These are phyloP conservation scores for Allobates femoralis DNA, from an alignment of 2,797 vertebrate species.

Conservation along the genomic window DNA sequence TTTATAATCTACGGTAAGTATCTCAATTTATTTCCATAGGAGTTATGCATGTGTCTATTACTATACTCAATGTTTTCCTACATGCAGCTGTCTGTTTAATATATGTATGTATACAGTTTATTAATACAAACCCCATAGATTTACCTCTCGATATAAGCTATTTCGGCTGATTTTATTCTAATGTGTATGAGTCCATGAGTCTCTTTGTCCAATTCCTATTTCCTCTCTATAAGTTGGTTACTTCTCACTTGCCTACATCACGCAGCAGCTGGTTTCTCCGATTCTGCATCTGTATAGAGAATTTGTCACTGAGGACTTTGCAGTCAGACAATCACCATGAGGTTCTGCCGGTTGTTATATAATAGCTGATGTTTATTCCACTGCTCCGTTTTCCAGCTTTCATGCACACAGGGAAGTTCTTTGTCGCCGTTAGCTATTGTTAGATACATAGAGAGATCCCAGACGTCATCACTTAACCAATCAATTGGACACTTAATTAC, in stretches of 20 bases:
- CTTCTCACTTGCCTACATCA: neutral
- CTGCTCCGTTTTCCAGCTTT: neutral
- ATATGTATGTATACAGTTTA: no score
- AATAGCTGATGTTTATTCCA: neutral
- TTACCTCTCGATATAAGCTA: no score
- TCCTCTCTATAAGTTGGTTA: neutral
- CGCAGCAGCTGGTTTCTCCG: neutral
- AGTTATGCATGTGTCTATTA: no score
- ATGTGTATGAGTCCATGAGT: no score
- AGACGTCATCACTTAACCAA: constrained; percentile 4
- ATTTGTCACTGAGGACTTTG: neutral
- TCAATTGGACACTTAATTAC: constrained; percentile 40
- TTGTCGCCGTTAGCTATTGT: neutral
- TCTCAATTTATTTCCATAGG: no score
- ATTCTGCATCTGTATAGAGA: neutral
- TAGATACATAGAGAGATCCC: neutral
- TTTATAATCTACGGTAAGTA: no score
- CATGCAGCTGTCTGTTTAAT: no score
- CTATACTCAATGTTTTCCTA: no score
- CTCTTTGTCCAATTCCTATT: neutral
- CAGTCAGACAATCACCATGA: neutral
- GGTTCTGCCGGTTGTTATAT: neutral
- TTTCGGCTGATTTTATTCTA: no score
- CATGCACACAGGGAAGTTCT: neutral
- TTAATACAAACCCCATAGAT: no score